Evolutionary conservation across 2,888 invertebrate genomes (phyloP), one percentile per base, ranked within the genome.

Genomic region (Napeogenes sylphis): DNA sequence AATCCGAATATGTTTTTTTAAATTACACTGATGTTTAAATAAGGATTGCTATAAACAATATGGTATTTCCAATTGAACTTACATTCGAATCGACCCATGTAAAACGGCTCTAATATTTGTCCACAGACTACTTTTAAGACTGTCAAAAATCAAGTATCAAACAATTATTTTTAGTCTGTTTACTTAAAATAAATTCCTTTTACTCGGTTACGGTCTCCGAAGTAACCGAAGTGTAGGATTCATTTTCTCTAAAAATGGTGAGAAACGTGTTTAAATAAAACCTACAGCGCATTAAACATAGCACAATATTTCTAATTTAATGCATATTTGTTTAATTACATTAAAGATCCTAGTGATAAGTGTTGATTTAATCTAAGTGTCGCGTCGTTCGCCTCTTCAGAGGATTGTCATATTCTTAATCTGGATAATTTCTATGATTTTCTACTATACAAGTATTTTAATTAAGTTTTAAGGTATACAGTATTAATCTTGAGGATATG

Each of bases 201-300:
- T 73, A 69, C 69, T 63, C 64, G 72, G 71, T 70, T 71, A 70
- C 69, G 67, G 69, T 56, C 62, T 57, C 51, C 45, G 64, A 66
- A 61, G 68, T 72, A 70, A 69, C 71, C 71, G 69, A 68, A 66
- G 68, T 64, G 63, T 63, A 59, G 57, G 64, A 61, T 68, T 51
- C 55, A 64, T 68, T 68, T 67, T 61, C 54, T 59, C 51, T 56
- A 58, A 74, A 71, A 71, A 78, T 78, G 77, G 77, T 78, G 73
- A 77, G 77, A 65, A 60, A 59, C 2, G 21, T 53, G 21, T 45
- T 2, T 45, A n/a, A 74, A 73, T 73, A 73, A 61, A 56, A 32
- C 32, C 47, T n/a, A 12, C 3, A 57, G 55, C 53, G 53, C 46
- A 38, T 61, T 55, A 60, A 30, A 30, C 30, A 32, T 57, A 57